These are phyloP conservation scores for Spizella passerina DNA, from an alignment of 2,797 vertebrate species.

Conservation along the genomic window DNA sequence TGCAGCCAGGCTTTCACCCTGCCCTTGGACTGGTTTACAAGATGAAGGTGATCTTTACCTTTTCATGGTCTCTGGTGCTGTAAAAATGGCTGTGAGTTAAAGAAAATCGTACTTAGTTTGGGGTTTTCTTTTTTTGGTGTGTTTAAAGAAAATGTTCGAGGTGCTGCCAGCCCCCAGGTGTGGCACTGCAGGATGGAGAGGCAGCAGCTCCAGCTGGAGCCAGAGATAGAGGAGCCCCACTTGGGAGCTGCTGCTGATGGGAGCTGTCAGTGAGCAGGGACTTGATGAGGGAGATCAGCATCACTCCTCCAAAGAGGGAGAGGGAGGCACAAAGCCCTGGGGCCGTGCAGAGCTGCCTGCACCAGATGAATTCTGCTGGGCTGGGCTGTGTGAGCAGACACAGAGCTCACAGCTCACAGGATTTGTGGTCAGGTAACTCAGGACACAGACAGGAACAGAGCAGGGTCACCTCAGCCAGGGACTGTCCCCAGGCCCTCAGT, in stretches of 20 bases:
- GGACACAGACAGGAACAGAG: background rate
- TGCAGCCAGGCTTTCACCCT: background rate
- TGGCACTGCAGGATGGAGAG: background rate
- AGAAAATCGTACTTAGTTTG: background rate
- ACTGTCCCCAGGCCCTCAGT: background rate
- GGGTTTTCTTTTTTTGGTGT: too few relatives aligned
- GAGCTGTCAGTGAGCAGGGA: background rate
- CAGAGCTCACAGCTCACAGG: background rate
- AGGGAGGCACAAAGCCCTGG: background rate
- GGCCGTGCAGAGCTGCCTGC: background rate
- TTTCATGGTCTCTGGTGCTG: background rate
- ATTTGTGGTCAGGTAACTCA: background rate
- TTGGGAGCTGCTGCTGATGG: background rate
- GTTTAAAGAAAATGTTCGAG: background rate
- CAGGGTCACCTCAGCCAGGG: background rate
- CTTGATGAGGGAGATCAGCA: background rate
- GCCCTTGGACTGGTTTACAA: background rate
- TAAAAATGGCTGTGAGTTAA: background rate
- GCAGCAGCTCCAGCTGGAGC: background rate
- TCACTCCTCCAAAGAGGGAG: background rate
- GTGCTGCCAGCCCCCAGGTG: background rate
- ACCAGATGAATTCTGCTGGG: background rate
- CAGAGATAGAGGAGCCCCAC: fast-evolving
- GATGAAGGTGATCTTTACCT: background rate
- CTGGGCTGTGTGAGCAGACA: background rate